These are phyloP conservation scores for Pseudoatta argentina DNA, from an alignment of 1,140 invertebrate species.

Conservation along the genomic window DNA sequence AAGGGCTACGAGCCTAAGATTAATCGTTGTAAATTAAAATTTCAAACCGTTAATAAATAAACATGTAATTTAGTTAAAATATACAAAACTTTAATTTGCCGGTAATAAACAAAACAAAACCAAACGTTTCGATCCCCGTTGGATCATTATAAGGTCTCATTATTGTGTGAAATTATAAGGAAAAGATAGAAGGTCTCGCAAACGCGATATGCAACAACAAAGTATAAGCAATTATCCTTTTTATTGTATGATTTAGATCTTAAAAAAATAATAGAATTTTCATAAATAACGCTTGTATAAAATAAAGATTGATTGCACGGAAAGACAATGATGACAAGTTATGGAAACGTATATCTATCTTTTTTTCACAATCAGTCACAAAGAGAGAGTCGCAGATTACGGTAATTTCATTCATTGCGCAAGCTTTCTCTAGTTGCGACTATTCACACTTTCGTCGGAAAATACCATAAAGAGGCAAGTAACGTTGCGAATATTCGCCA, in stretches of 20 bases:
- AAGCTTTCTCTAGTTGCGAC: constrained; percentile 34
- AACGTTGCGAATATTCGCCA: not conserved
- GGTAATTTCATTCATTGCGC: constrained; percentile 41
- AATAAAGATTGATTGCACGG: not conserved
- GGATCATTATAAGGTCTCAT: too few species aligned
- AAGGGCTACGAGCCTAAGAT: too few species aligned
- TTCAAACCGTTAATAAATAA: too few species aligned
- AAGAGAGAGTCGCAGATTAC: constrained; percentile 34
- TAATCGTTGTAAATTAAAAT: too few species aligned
- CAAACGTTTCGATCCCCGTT: too few species aligned
- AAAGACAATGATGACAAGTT: not conserved
- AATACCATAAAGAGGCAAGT: not conserved
- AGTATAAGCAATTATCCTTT: not conserved
- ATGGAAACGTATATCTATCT: not conserved
- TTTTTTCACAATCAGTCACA: constrained; percentile 9
- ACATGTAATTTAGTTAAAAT: too few species aligned
- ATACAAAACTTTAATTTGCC: too few species aligned
- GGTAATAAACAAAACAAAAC: too few species aligned
- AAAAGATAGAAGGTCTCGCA: not conserved
- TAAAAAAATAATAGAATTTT: not conserved
- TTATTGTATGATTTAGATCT: not conserved
- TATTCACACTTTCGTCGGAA: constrained; percentile 27
- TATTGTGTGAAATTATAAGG: too few species aligned
- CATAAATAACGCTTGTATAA: not conserved
- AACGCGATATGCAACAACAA: not conserved